Evolutionary conservation across 2,888 invertebrate species (phyloP), one percentile per base, ranked within the genome.

Genomic region (Calameuta idolon): DNA sequence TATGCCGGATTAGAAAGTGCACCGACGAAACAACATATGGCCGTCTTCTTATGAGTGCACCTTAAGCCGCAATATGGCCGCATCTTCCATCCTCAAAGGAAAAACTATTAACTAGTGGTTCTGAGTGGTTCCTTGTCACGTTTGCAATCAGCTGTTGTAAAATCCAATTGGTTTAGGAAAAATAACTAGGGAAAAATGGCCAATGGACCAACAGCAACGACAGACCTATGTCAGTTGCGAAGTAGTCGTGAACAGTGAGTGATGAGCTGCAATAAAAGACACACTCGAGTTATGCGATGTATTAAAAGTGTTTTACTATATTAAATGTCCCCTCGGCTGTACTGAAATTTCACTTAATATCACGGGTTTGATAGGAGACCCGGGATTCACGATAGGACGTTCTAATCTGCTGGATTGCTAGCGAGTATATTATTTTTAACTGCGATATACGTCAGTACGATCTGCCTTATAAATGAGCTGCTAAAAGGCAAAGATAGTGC

Each of bases 201-300:
- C 79, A 81, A 78, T 79, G 40, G 76, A 12, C 33, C 69, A 71
- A 73, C 76, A 74, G 77, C 80, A 78, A 80, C 79, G 80, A 76
- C 79, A 40, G 37, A 76, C 78, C 77, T 74, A 82, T 81, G 82
- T 83, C 80, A 84, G 79, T 80, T 79, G 80, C 79, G 78, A 77
- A 81, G 40, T 23, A 33, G 73, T 71, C 75, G 78, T 76, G 75
- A 33, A 68, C 55, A 69, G 78, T 76, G 75, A 78, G 83, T 83
- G 83, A 83, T 81, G 81, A 81, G 77, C 77, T 81, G 79, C 81
- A 80, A 79, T 79, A 79, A 78, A 79, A 79, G 78, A 79, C 77
- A 80, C 31, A 80, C 76, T 77, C 75, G 79, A 79, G 79, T 83
- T 80, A 81, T 81, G 80, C 83, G 81, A 82, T 83, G 83, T 80